Base-by-base conservation (phyloP, 2,888 invertebrate species). In the Biston stratarius region DNA sequence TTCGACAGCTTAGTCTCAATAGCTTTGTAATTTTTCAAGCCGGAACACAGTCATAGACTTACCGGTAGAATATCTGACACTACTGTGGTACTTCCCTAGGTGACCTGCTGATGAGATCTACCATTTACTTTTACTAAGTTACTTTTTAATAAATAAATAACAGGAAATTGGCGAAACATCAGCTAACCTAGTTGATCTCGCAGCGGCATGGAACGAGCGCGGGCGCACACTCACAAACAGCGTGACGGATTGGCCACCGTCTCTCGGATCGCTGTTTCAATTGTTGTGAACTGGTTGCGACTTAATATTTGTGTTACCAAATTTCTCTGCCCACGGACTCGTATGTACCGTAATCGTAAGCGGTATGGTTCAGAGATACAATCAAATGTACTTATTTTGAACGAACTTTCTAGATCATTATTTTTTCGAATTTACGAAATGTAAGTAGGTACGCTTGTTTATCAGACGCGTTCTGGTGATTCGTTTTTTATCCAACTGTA, bases 401-500 rank as follows among this genome's bases (percentile, higher is more conserved):
- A 78, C 83, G 78, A 85, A 90, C 90, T 91, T 91, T 90, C 90
- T 90, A 90, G 89, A 87, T 75, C 78, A 85, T 85, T 85, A 83
- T 82, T 83, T 83, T 76, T 56, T 59, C 48, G 45, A 62, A 62
- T 62, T 65, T 59, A 36, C 14, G 44, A 62, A 65, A 61, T 58
- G 40, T 12, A 42, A 15, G 40, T 33, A 42, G 42, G 44, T 44
- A 42, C 42, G 42, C 15, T 10, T 36, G 24, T 40, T 45, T 45
- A 56, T 45, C 34, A 6, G 56, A 33, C 56, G 12, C 10, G 10
- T 40, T 53, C 34, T 38, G 53, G 52, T n/a, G 9, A 52, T 52
- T 52, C 36, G 38, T 15, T 47, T 24, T 47, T 10, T 38, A 6
- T 8, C 6, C n/a, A n/a, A 8, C 0, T 38, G 38, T 38, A 38